Percentiles rank a stretch among this genome's conserved stretches.
Evolutionary conservation across 2,888 invertebrate genomes (phyloP).

Genomic region (Drosophila buzzatii): DNA sequence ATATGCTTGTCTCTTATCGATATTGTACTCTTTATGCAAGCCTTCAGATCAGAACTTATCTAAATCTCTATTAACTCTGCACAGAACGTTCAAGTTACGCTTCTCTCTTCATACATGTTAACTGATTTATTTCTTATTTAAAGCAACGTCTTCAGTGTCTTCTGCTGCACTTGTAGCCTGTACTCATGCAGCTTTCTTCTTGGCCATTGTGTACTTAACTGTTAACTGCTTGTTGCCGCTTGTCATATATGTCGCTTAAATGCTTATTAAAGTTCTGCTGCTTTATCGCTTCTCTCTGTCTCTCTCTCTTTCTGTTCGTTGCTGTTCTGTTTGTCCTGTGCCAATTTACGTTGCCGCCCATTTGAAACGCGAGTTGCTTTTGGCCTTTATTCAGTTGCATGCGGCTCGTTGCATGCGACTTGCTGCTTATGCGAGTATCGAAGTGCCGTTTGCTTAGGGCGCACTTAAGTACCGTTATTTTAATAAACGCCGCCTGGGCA

Average conservation of each 20-base stretch:
- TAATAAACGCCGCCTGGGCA: slow-evolving; percentile 75
- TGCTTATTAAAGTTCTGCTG: slow-evolving; percentile 53
- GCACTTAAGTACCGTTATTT: slow-evolving; percentile 81
- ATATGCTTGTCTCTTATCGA: not conserved
- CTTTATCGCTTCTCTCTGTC: slow-evolving; percentile 4
- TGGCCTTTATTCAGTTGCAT: slow-evolving; percentile 25
- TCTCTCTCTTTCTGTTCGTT: not conserved
- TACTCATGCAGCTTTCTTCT: slow-evolving; percentile 35
- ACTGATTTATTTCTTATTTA: slow-evolving; percentile 8
- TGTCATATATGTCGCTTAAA: slow-evolving; percentile 44
- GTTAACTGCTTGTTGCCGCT: slow-evolving; percentile 20
- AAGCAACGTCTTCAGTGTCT: not conserved
- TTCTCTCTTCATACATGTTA: not conserved
- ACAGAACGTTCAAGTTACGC: not conserved
- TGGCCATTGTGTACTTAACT: slow-evolving; percentile 6
- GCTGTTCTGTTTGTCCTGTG: slow-evolving; percentile 24
- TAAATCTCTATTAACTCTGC: not conserved
- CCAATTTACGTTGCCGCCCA: slow-evolving; percentile 49
- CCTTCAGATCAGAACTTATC: not conserved
- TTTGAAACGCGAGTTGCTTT: slow-evolving; percentile 36
- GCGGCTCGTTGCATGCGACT: slow-evolving; percentile 42
- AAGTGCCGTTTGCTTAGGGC: slow-evolving; percentile 77
- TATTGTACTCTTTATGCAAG: too few species aligned
- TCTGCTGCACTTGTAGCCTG: not conserved
- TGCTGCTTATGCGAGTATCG: slow-evolving; percentile 29